Conservation (phyloP, 1,140 invertebrate genomes). For the Oryzaephilus surinamensis region DNA sequence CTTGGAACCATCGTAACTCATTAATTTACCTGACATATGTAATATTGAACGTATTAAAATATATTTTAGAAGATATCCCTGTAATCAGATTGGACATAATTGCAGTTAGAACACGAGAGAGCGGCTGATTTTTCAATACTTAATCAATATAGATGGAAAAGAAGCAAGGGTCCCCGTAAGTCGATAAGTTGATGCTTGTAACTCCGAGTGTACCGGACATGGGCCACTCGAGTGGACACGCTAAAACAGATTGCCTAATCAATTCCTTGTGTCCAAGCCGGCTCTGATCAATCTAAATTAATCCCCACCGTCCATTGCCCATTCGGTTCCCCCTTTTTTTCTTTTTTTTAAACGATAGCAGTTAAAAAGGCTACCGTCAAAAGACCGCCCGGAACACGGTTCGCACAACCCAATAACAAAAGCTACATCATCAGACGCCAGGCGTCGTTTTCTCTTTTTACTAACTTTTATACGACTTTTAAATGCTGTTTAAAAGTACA, state of each 20-base stretch:
- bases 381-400: neutral
- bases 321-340: slow-evolving; percentile 8
- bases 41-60: no score
- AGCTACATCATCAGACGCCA: slow-evolving; percentile 12
- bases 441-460: no score
- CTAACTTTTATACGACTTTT: no score
- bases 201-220: slow-evolving; percentile 30
- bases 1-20: no score
- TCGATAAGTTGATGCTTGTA: slow-evolving; percentile 11
- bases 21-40: no score
- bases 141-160: no score
- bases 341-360: slow-evolving; percentile 15
- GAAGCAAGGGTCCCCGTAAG: no score
- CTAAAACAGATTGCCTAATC: slow-evolving; percentile 40
- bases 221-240: slow-evolving; percentile 35
- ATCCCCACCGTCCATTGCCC: slow-evolving; percentile 30
- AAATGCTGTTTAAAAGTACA: no score
- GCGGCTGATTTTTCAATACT: no score
- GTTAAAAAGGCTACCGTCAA: slow-evolving; percentile 17
- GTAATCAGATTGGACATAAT: no score
- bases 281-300: slow-evolving; percentile 40
- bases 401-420: slow-evolving; percentile 18
- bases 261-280: slow-evolving; percentile 37
- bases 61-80: no score
- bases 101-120: no score